Percentiles rank a stretch among this genome's conserved stretches.
phyloP scores from a whole-genome alignment of 1,140 invertebrate genomes.

The Orius insidiosus region DNA sequence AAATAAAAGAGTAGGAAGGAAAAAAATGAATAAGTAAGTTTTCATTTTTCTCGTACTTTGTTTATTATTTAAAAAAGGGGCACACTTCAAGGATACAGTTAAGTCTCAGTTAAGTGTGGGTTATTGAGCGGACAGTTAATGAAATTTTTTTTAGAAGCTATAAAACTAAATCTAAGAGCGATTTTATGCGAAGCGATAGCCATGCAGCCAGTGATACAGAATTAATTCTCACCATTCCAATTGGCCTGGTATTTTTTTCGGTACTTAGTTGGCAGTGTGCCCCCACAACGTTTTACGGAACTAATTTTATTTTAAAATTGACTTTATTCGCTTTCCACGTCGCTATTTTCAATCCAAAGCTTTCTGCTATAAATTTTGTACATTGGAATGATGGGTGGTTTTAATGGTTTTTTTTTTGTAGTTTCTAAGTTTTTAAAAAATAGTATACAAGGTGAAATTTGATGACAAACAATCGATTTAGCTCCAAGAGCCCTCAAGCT shows the following conservation, averaged over 20 bases:
- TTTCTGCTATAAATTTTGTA: neutral
- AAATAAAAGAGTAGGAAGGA: too few species aligned
- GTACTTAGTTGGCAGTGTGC: neutral
- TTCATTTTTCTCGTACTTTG: too few species aligned
- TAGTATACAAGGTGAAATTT: too few species aligned
- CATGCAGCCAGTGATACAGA: constrained; percentile 13
- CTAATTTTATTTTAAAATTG: neutral
- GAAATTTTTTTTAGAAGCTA: constrained; percentile 2
- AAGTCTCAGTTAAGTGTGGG: too few species aligned
- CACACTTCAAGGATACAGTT: too few species aligned
- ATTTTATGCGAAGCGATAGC: constrained; percentile 8
- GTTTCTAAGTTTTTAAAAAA: too few species aligned
- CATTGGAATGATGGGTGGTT: too few species aligned
- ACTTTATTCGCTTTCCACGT: neutral
- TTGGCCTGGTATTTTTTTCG: constrained; percentile 8
- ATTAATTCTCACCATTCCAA: constrained; percentile 13
- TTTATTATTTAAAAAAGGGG: too few species aligned
- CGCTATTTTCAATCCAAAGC: constrained; percentile 1
- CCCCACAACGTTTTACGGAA: neutral
- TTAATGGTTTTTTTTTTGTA: too few species aligned
- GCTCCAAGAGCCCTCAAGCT: too few species aligned
- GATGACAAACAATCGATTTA: too few species aligned
- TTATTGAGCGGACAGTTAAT: constrained; percentile 7
- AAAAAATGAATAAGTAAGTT: too few species aligned
- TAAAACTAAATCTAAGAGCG: constrained; percentile 1